A percentile compares a stretch with the other conserved stretches of the same genome.
Conservation (phyloP, 2,113 vertebrate genomes). For the Cheirogaleus medius region DNA sequence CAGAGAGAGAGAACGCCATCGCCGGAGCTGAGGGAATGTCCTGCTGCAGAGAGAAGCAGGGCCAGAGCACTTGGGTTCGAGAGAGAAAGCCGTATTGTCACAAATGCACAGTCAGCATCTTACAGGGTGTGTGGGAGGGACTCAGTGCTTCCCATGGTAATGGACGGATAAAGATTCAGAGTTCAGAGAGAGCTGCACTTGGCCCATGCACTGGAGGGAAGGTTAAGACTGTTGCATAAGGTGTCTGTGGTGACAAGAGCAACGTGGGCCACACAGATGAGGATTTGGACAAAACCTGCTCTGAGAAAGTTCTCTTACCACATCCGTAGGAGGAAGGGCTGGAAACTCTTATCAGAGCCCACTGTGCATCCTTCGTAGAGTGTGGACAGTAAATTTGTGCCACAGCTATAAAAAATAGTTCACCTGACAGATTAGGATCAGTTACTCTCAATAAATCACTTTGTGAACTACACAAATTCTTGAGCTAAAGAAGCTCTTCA, state of each 20-base stretch:
- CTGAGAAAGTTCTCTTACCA: not conserved
- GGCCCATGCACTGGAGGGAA: not conserved
- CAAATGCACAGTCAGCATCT: not conserved
- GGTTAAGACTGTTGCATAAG: not conserved
- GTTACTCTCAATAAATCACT: not conserved
- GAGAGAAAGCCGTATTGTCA: not conserved
- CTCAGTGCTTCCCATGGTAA: not conserved
- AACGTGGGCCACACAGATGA: not conserved
- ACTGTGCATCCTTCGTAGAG: not conserved
- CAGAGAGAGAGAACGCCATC: not conserved
- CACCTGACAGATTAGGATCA: not conserved
- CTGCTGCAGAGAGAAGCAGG: not conserved
- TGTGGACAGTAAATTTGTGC: not conserved
- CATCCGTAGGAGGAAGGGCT: constrained; percentile 12
- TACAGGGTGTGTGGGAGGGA: not conserved
- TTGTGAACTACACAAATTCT: not conserved
- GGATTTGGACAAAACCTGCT: not conserved
- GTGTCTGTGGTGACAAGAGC: not conserved
- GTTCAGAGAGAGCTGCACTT: not conserved
- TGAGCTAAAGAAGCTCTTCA: not conserved
- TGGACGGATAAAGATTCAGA: not conserved
- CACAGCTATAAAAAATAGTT: constrained; percentile 1
- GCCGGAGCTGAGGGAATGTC: not conserved
- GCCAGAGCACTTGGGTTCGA: fast-evolving
- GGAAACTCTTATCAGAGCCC: not conserved